Evolutionary conservation across 1,140 invertebrate genomes (phyloP), one percentile per base, ranked within the genome.

Genomic region (Brachionus koreanus): DNA sequence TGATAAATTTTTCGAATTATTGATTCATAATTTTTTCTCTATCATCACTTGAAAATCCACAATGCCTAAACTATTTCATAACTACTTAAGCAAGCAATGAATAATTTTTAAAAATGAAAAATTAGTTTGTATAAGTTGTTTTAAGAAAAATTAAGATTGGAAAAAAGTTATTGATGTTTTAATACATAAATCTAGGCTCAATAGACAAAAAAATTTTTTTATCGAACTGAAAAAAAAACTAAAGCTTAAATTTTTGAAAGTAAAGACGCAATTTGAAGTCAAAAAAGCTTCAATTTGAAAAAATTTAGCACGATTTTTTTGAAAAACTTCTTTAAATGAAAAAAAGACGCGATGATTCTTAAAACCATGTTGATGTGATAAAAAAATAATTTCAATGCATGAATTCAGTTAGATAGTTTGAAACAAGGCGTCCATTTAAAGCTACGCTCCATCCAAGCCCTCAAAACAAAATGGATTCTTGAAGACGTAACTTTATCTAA

Each of bases 401-500:
- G 49, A 57, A 57, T 57, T 57, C 16, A 57, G 49, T 19, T 19
- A 65, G 25, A 65, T 33, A 65, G 25, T 1, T n/a, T 33, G 25
- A 65, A 65, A 35, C 25, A 65, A 33, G 33, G 63, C 63, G 63
- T 65, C 63, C 63, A 65, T 65, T 65, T 65, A 65, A 65, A 65
- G 63, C 63, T 65, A 65, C 63, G 33, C 33, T 23, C 63, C 25
- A 65, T 65, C 63, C 25, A 65, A 37, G 12, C 25, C 33, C 13
- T 33, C 6, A 33, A 65, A 12, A 23, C 33, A 33, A 65, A 63
- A 65, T 33, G 33, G 13, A 65, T 65, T 65, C 25, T 65, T 23
- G 63, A 65, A 65, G 63, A 65, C 63, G 63, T 65, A 33, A 65
- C 33, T 65, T 65, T 65, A 65, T 65, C 63, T 65, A 65, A 65